Evolutionary conservation across 2,113 vertebrate genomes (phyloP), one percentile per base, ranked within the genome.

Genomic region (Podarcis cretensis): DNA sequence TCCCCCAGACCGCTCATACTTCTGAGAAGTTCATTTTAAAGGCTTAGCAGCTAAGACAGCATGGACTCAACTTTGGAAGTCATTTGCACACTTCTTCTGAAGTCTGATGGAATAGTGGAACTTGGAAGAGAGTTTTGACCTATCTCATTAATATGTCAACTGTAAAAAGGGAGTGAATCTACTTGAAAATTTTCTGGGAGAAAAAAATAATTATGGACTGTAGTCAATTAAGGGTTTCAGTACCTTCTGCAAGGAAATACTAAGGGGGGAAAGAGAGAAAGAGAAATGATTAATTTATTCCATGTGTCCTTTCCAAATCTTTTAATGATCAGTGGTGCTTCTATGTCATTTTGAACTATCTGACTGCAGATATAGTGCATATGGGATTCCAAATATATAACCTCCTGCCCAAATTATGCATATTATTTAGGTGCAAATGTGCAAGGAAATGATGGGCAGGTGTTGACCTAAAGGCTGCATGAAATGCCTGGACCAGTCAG

Each of bases 21-120:
- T 91, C 84, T 91, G 65, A 73, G 30, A 92, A 94, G 59, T 32
- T 92, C 23, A 75, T 91, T 93, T 90, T 86, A 86, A 87, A 85
- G 82, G 32, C 84, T 88, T 90, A 83, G 54, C 25, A 54, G 21
- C 75, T 30, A 23, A 94, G 43, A 79, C 80, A 92, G 84, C 81
- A 48, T 57, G 86, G 40, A 63, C 35, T 90, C 89, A 92, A 92
- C 92, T 92, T 32, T 87, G 65, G 37, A 89, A 88, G 68, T 75
- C 81, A 89, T 89, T 81, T 89, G 90, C 91, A 81, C 43, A 93
- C 35, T 63, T 77, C 10, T 27, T 54, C 87, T 86, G 1, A 79
- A 90, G 30, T 83, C 68, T 35, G 18, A 0, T 73, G 27, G 57
- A 84, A 83, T 14, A 57, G 25, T 30, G 20, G 87, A 87, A 76